A percentile compares a stretch with the other conserved stretches of the same genome.
Evolutionary conservation across 2,113 vertebrate species (phyloP).

Genomic region (Cnemophilus loriae): DNA sequence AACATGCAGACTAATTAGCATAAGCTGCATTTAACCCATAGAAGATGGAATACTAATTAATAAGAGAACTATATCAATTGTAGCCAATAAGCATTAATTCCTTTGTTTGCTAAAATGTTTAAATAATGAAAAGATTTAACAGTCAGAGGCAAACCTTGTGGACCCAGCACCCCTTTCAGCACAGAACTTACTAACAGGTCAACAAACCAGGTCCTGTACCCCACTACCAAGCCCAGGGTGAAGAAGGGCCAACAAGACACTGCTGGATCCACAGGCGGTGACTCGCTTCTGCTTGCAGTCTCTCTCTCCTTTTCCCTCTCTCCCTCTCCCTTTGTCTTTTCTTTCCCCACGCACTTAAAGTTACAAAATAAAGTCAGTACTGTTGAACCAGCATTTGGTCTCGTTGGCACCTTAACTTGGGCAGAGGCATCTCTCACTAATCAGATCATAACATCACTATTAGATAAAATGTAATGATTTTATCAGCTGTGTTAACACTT

Average conservation of each 20-base stretch:
- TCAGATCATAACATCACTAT: background rate
- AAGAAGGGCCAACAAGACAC: background rate
- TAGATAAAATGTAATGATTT: background rate
- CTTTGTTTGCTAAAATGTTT: background rate
- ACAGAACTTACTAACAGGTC: background rate
- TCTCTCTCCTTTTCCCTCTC: background rate
- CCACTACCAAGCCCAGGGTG: no score
- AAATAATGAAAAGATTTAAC: background rate
- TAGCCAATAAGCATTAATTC: background rate
- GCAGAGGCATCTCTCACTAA: background rate
- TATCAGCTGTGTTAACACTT: constrained; percentile 52
- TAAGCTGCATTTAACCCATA: background rate
- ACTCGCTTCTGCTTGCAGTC: background rate
- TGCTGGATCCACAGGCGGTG: rapidly evolving
- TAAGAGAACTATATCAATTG: background rate
- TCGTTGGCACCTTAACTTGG: background rate
- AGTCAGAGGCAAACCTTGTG: background rate
- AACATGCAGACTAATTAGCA: background rate
- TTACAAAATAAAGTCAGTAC: background rate
- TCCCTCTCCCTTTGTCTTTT: background rate
- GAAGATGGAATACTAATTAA: background rate
- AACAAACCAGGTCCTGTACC: background rate
- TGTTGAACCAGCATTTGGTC: background rate
- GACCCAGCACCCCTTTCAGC: background rate
- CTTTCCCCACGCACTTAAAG: background rate